A percentile compares a stretch with the other conserved stretches of the same genome.
phyloP scores from a whole-genome alignment of 2,113 vertebrate genomes.

The Lontra canadensis region DNA sequence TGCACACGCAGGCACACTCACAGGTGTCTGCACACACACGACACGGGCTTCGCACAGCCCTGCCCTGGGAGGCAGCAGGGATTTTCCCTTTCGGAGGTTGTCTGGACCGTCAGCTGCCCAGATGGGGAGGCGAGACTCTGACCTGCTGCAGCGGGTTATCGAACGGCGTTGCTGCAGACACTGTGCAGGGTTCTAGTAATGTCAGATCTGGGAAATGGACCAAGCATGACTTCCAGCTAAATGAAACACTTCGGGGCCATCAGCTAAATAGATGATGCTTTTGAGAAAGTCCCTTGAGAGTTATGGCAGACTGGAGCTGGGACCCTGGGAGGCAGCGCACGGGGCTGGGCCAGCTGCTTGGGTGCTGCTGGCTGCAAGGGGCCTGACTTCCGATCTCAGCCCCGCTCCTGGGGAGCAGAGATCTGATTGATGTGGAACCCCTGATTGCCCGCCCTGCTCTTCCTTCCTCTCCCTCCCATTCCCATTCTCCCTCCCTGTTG shows the following conservation, averaged over 20 bases:
- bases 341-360: not conserved
- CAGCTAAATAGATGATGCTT: slow-evolving; percentile 53
- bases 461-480: too few relatives aligned
- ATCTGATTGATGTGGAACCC: accelerated
- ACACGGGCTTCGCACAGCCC: accelerated
- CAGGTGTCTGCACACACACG: accelerated
- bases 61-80: not conserved
- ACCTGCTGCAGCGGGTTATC: not conserved
- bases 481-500: not conserved
- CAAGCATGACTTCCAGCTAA: slow-evolving; percentile 28
- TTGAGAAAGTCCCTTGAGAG: slow-evolving; percentile 39
- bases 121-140: not conserved
- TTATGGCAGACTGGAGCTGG: not conserved
- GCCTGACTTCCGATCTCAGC: not conserved
- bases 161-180: not conserved
- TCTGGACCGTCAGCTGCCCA: not conserved
- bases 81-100: not conserved
- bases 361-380: not conserved
- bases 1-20: accelerated
- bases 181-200: not conserved
- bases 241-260: slow-evolving; percentile 28
- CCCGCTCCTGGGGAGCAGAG: not conserved
- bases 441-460: accelerated
- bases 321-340: not conserved
- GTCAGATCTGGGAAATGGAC: slow-evolving; percentile 14